Percentiles rank a stretch among this genome's conserved stretches.
Conservation (phyloP, 2,113 vertebrate species). For the Sterna hirundo region DNA sequence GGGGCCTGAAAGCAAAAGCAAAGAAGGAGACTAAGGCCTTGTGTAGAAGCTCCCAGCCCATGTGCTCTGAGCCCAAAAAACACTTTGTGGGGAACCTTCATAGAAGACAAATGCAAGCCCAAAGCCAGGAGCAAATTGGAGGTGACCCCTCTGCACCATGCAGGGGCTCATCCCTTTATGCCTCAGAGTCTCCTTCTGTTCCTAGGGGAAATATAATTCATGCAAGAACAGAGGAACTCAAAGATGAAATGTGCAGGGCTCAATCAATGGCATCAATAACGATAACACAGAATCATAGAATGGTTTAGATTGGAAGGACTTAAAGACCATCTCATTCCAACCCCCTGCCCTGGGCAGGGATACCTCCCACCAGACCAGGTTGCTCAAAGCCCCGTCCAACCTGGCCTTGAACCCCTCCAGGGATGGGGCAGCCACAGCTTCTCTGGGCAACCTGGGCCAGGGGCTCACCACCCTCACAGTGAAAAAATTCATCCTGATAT, state of each 20-base stretch:
- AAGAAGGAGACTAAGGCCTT: background rate
- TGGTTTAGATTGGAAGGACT: background rate
- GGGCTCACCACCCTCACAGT: background rate
- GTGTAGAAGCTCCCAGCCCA: background rate
- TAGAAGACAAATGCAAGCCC: background rate
- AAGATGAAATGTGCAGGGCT: background rate
- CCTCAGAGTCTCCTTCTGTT: background rate
- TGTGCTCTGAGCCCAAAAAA: background rate
- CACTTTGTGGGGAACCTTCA: background rate
- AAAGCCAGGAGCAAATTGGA: background rate
- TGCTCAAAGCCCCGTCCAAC: background rate
- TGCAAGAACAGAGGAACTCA: background rate
- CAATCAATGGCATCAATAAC: background rate
- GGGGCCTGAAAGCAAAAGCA: background rate
- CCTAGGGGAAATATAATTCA: background rate
- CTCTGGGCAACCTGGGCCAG: background rate
- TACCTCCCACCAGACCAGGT: background rate
- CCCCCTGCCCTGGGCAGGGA: background rate
- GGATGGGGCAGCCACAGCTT: background rate
- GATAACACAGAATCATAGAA: background rate
- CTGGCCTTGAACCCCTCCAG: background rate
- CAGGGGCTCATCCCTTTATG: background rate
- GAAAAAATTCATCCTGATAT: background rate
- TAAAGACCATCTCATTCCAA: background rate
- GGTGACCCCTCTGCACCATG: background rate